These are phyloP conservation scores for Nebria ingens DNA, from an alignment of 1,140 invertebrate genomes.

Conservation along the genomic window DNA sequence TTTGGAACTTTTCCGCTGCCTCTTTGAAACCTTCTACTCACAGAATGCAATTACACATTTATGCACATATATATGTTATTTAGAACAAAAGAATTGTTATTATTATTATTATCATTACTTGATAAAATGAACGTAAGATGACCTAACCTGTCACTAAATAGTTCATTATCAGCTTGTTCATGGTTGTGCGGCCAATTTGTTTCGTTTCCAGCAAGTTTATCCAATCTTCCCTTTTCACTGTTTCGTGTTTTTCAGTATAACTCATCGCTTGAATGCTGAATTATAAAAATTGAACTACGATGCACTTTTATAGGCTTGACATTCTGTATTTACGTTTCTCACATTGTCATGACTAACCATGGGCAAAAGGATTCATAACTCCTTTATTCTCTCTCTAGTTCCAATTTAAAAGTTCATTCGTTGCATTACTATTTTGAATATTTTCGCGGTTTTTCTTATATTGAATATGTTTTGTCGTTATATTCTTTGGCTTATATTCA, in stretches of 20 bases:
- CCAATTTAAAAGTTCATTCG: too few species aligned
- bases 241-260: constrained; percentile 33
- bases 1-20: constrained; percentile 92
- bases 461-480: too few species aligned
- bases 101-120: constrained; percentile 1
- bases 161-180: constrained; percentile 98
- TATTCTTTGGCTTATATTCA: too few species aligned
- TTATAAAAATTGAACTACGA: neutral
- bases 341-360: neutral
- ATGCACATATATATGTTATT: constrained; percentile 21
- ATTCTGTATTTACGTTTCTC: neutral
- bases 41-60: constrained; percentile 14
- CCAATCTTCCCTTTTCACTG: constrained; percentile 51
- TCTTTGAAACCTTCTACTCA: constrained; percentile 90
- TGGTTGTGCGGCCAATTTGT: constrained; percentile 78
- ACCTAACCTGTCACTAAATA: constrained; percentile 87
- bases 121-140: constrained; percentile 9
- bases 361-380: too few species aligned
- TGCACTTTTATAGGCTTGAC: too few species aligned
- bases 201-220: constrained; percentile 59
- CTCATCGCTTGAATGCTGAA: constrained; percentile 24
- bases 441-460: too few species aligned
- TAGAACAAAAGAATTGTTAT: constrained; percentile 16
- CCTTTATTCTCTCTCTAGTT: too few species aligned
- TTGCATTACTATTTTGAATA: too few species aligned